phyloP scores from a whole-genome alignment of 2,888 invertebrate species.

The Polydrusus pterygomalis region DNA sequence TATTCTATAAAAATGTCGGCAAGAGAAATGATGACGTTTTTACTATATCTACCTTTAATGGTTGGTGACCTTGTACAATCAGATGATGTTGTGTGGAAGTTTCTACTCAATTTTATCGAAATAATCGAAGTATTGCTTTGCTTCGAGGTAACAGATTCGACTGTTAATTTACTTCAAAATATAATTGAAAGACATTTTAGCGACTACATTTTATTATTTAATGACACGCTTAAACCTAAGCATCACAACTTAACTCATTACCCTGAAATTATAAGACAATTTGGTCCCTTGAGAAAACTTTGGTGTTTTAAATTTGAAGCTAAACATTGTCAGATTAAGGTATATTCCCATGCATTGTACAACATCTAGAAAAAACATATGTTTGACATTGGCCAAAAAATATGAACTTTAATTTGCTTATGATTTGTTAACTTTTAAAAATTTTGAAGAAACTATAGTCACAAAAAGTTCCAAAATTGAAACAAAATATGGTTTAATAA shows the following conservation, averaged over 20 bases:
- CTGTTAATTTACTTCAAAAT: slow-evolving; percentile 41
- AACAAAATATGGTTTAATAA: neutral
- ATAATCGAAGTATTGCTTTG: slow-evolving; percentile 58
- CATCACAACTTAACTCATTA: slow-evolving; percentile 60
- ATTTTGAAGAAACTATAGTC: neutral
- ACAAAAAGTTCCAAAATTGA: neutral
- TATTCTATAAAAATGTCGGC: slow-evolving; percentile 61
- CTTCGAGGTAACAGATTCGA: slow-evolving; percentile 25
- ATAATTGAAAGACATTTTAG: slow-evolving; percentile 52
- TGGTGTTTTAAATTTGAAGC: slow-evolving; percentile 59
- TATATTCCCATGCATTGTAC: slow-evolving; percentile 60
- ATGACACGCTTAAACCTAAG: slow-evolving; percentile 60
- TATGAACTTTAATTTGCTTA: slow-evolving; percentile 59
- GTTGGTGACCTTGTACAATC: slow-evolving; percentile 60
- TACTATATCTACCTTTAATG: slow-evolving; percentile 58
- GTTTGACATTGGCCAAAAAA: slow-evolving; percentile 26
- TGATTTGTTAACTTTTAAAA: neutral
- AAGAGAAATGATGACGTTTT: slow-evolving; percentile 60
- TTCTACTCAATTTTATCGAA: slow-evolving; percentile 58
- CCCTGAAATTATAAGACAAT: slow-evolving; percentile 51
- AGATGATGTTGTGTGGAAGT: slow-evolving; percentile 57
- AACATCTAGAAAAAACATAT: slow-evolving; percentile 60
- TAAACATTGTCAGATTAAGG: slow-evolving; percentile 59
- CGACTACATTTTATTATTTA: slow-evolving; percentile 52
- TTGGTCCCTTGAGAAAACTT: slow-evolving; percentile 43